phyloP scores from a whole-genome alignment of 2,113 vertebrate species.

The Ellobius talpinus region DNA sequence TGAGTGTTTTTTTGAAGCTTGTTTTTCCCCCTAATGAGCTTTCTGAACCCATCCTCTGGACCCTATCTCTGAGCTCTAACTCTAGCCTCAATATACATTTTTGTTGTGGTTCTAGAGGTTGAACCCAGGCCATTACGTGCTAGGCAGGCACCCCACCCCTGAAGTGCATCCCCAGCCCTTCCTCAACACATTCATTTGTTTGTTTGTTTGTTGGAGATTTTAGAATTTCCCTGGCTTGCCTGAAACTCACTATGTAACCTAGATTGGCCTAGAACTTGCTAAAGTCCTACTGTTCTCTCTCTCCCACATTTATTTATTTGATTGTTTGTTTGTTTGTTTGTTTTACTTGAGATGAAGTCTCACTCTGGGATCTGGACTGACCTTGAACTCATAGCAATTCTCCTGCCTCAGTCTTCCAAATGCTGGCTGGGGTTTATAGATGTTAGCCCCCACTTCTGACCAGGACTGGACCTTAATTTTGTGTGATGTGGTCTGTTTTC shows the following conservation, averaged over 20 bases:
- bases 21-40: too few relatives aligned
- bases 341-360: not conserved
- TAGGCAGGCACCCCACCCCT: too few relatives aligned
- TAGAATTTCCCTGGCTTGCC: not conserved
- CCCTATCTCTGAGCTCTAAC: not conserved
- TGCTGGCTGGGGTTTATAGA: not conserved
- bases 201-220: not conserved
- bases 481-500: not conserved
- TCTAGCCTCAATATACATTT: not conserved
- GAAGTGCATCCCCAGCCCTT: not conserved
- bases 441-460: not conserved
- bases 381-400: not conserved
- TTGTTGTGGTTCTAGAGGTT: not conserved
- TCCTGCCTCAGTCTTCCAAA: not conserved
- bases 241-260: not conserved
- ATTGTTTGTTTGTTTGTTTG: not conserved
- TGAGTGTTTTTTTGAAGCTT: not conserved
- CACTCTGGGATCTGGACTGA: not conserved
- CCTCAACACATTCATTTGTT: not conserved
- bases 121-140: not conserved
- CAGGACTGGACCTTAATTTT: not conserved
- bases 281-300: too few relatives aligned
- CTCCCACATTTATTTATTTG: not conserved
- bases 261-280: not conserved
- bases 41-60: not conserved